Evolutionary conservation across 2,113 vertebrate genomes (phyloP), one percentile per base, ranked within the genome.

Genomic region (Lota lota): DNA sequence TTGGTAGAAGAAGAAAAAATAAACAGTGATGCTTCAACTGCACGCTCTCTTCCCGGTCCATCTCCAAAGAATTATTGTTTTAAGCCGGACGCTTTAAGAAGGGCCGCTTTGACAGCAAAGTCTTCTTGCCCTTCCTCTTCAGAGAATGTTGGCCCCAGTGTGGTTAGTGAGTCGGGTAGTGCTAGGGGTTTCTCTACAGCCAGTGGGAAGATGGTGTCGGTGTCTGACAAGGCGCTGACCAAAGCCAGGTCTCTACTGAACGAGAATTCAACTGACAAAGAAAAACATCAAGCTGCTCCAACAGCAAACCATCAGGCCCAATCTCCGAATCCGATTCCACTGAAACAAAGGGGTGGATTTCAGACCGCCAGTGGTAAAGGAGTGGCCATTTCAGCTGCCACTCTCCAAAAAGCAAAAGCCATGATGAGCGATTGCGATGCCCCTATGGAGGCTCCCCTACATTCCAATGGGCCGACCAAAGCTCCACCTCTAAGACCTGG

Each of bases 311-410:
- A 65, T n/a, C 63, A 10, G 15, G n/a, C 3, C n/a, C 15, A 68
- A 66, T 5, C 28, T 40, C 58, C 60, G 18, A 47, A 21, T 40
- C 54, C 47, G 20, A 19, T 3, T 33, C 65, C n/a, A 18, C n/a
- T 67, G 65, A 17, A 58, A 67, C 67, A 72, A 59, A 77, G 72
- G 65, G 73, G 73, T 75, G 92, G 91, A 10, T 94, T 94, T 83
- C 93, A 77, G 78, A 92, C 90, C 64, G 92, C 89, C 76, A 90
- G 88, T 82, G 92, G 90, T 72, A 93, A 92, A 77, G 77, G 62
- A 0, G 90, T 93, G 19, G 54, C 65, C 1, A 20, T 92, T 53
- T 94, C 93, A 73, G 75, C 88, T 80, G 83, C 73, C 53, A 82
- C 92, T 24, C 80, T 93, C 61, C 14, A 85, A 22, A 91, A 91